Conservation (phyloP, 2,797 vertebrate genomes). For the Ispidina picta region DNA sequence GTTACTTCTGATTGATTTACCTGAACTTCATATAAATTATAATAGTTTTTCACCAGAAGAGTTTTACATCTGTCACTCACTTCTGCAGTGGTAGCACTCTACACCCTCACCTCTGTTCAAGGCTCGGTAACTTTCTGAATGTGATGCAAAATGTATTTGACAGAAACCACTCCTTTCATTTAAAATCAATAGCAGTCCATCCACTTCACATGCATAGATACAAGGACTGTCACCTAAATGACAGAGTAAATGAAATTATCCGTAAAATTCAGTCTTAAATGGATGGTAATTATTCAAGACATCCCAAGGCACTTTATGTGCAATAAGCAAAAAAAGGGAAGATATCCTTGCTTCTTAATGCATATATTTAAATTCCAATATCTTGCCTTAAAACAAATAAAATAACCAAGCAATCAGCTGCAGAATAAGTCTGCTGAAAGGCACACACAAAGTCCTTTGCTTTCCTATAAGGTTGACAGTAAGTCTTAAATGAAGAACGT, state of each 20-base stretch:
- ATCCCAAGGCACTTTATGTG: not conserved
- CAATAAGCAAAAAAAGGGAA: not conserved
- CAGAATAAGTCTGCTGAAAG: not conserved
- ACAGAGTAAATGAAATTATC: constrained; percentile 21
- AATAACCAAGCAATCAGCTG: not conserved
- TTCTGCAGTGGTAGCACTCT: not conserved
- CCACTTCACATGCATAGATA: not conserved
- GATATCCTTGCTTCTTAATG: not conserved
- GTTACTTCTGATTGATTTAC: not conserved
- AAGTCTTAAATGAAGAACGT: not conserved
- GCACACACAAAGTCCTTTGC: not conserved
- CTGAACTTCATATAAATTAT: not conserved
- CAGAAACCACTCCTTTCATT: not conserved
- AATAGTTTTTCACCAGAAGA: not conserved
- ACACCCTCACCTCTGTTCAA: not conserved
- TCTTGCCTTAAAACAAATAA: not conserved
- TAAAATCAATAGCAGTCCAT: not conserved
- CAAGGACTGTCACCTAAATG: not conserved
- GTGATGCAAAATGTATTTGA: not conserved
- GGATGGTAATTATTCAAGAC: not conserved
- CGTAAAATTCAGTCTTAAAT: constrained; percentile 1
- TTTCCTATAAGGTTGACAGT: not conserved
- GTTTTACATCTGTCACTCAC: not conserved
- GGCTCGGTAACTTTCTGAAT: not conserved
- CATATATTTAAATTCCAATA: not conserved